Evolutionary conservation across 1,140 invertebrate species (phyloP).

Genomic region (Drosophila baimaii): DNA sequence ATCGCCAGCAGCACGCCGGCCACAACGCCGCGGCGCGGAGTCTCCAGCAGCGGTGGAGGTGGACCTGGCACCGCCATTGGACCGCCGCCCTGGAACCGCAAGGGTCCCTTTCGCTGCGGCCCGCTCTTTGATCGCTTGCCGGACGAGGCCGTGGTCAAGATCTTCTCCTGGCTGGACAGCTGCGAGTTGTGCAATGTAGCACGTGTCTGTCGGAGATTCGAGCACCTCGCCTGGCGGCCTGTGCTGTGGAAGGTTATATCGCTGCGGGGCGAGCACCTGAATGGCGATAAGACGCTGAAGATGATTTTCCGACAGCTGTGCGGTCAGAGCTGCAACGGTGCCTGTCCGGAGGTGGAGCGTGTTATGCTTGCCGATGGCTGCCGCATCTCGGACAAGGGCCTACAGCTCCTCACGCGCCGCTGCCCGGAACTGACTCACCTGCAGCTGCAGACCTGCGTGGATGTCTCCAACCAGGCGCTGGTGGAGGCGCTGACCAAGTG

Average conservation of each 20-base stretch:
- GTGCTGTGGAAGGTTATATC: slow-evolving; percentile 90
- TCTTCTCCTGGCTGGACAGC: slow-evolving; percentile 91
- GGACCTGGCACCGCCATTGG: slow-evolving; percentile 53
- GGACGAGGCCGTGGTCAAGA: slow-evolving; percentile 86
- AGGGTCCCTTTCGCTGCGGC: slow-evolving; percentile 74
- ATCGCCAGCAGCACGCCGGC: slow-evolving; percentile 73
- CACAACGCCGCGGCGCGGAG: slow-evolving; percentile 57
- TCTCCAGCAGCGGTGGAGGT: slow-evolving; percentile 36
- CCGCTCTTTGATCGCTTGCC: slow-evolving; percentile 85
- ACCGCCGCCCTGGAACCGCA: slow-evolving; percentile 79
- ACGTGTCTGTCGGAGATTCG: slow-evolving; percentile 92
- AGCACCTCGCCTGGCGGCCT: slow-evolving; percentile 92
- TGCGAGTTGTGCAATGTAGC: slow-evolving; percentile 91
- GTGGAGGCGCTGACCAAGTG: slow-evolving; percentile 86
- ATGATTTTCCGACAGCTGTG: slow-evolving; percentile 87
- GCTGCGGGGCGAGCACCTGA: slow-evolving; percentile 87
- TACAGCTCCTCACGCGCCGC: slow-evolving; percentile 88
- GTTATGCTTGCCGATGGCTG: slow-evolving; percentile 90
- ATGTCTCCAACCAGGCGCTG: slow-evolving; percentile 85
- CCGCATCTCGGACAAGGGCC: slow-evolving; percentile 90
- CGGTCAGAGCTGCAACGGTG: slow-evolving; percentile 86
- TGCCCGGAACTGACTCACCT: slow-evolving; percentile 90
- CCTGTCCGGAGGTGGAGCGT: slow-evolving; percentile 87
- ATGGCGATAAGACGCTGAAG: slow-evolving; percentile 89
- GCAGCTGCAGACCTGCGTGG: slow-evolving; percentile 88